These are phyloP conservation scores for Microplitis demolitor DNA, from an alignment of 1,140 invertebrate species.

Conservation along the genomic window DNA sequence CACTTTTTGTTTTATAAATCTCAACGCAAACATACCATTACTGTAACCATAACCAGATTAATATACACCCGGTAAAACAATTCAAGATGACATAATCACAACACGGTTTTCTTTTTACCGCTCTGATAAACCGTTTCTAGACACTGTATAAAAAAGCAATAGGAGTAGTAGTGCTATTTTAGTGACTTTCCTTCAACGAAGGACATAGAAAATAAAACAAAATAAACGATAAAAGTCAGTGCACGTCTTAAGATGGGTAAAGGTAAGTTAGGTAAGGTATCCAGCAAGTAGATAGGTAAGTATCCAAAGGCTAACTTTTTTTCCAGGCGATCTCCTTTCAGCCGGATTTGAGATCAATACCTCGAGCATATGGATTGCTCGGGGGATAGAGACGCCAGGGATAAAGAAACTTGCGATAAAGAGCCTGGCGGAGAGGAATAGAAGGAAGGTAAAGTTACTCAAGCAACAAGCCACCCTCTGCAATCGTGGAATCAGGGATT, in stretches of 20 bases:
- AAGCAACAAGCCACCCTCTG: conserved; percentile 56
- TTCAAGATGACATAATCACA: background rate
- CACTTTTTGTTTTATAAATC: too few relatives aligned
- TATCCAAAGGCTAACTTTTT: conserved; percentile 49
- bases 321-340: conserved; percentile 57
- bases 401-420: conserved; percentile 2
- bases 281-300: conserved; percentile 35
- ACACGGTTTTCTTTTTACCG: background rate
- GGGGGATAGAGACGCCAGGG: conserved; percentile 27
- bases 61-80: too few relatives aligned
- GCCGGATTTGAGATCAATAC: conserved; percentile 60
- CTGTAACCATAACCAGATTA: too few relatives aligned
- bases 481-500: conserved; percentile 19
- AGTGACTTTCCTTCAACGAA: too few relatives aligned
- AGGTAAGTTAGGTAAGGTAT: conserved; percentile 31
- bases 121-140: too few relatives aligned
- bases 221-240: conserved; percentile 15
- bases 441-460: conserved; percentile 46
- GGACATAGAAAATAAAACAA: background rate
- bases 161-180: background rate
- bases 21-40: background rate
- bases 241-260: conserved; percentile 25
- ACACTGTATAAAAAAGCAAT: background rate
- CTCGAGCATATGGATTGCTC: conserved; percentile 46
- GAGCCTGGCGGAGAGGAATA: conserved; percentile 26